Percentiles rank a stretch among this genome's conserved stretches.
Conservation (phyloP, 1,140 invertebrate species). For the Pachyrhynchus sulphureomaculatus region DNA sequence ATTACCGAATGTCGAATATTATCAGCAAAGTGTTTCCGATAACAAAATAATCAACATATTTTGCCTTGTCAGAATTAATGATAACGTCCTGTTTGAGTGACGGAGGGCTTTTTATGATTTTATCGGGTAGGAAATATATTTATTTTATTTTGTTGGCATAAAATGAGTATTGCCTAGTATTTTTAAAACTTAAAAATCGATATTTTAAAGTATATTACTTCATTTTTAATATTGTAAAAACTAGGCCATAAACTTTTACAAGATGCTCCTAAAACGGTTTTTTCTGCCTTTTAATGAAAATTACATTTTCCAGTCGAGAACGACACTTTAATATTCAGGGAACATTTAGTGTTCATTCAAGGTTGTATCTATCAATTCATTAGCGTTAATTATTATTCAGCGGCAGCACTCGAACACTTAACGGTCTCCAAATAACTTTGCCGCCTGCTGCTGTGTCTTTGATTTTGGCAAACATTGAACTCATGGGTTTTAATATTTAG, state of each 20-base stretch:
- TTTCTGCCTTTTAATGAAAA: not conserved
- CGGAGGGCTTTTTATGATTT: not conserved
- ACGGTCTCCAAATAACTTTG: conserved; percentile 28
- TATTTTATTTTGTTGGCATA: too few species aligned
- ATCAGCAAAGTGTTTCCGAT: conserved; percentile 16
- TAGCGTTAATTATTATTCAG: conserved; percentile 32
- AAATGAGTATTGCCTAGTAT: too few species aligned
- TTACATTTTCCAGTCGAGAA: not conserved
- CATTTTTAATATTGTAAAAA: too few species aligned
- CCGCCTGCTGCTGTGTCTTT: conserved; percentile 27
- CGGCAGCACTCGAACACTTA: conserved; percentile 27
- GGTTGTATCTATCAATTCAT: conserved; percentile 24
- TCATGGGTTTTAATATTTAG: conserved; percentile 14
- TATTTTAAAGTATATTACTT: too few species aligned
- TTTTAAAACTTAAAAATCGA: too few species aligned
- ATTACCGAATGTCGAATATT: conserved; percentile 16
- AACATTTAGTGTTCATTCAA: conserved; percentile 21
- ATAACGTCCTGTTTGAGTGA: not conserved
- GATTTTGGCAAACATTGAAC: conserved; percentile 24
- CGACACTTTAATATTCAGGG: not conserved
- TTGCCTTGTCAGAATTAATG: conserved; percentile 7
- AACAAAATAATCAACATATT: conserved; percentile 9
- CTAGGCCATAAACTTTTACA: too few species aligned
- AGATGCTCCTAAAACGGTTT: too few species aligned
- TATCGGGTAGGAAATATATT: not conserved